A percentile compares a stretch with the other conserved stretches of the same genome.
phyloP scores from a whole-genome alignment of 2,797 vertebrate genomes.

The Betta splendens region DNA sequence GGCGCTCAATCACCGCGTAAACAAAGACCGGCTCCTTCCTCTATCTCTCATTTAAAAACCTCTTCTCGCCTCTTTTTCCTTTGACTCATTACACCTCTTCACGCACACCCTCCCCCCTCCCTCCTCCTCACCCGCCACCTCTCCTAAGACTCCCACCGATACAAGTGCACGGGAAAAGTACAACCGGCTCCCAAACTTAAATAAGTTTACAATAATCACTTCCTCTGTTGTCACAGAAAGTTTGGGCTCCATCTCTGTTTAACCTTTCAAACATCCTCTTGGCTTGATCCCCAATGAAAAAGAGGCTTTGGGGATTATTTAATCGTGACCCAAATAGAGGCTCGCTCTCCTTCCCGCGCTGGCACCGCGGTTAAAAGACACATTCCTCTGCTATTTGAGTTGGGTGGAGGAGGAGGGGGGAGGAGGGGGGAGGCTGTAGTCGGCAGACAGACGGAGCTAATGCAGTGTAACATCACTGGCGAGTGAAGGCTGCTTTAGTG shows the following conservation, averaged over 20 bases:
- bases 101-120: not conserved
- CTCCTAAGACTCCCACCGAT: not conserved
- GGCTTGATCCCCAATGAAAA: constrained; percentile 64
- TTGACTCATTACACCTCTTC: constrained; percentile 49
- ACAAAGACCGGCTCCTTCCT: constrained; percentile 60
- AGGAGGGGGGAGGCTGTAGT: constrained; percentile 60
- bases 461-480: constrained; percentile 48
- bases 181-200: constrained; percentile 38
- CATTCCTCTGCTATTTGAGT: constrained; percentile 55
- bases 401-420: too few species aligned
- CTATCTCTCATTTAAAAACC: constrained; percentile 38
- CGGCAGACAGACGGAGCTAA: constrained; percentile 52
- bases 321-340: constrained; percentile 74
- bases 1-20: constrained; percentile 65
- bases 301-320: constrained; percentile 76
- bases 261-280: constrained; percentile 65
- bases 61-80: constrained; percentile 36
- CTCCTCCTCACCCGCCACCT: not conserved
- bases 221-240: constrained; percentile 52
- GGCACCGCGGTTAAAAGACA: constrained; percentile 59
- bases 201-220: constrained; percentile 49
- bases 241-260: constrained; percentile 64
- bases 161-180: constrained; percentile 8
- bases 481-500: constrained; percentile 54
- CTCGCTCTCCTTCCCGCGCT: constrained; percentile 37